Conservation (phyloP, 2,113 vertebrate species). For the Speoplatyrhinus poulsoni region DNA sequence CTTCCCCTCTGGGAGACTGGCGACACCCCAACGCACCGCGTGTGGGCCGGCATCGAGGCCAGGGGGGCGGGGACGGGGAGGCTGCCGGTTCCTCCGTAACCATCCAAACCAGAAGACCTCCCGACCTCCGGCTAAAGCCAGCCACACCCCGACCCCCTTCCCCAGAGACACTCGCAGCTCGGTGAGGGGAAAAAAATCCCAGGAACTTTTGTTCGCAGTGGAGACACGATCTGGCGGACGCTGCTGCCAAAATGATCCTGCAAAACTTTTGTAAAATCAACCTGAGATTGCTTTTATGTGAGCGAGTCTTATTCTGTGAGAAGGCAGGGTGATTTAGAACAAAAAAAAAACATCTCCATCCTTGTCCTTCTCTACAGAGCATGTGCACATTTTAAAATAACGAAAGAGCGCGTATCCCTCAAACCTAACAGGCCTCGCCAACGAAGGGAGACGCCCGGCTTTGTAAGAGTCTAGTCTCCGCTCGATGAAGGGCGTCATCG, state of each 20-base stretch:
- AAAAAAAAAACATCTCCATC: slow-evolving; percentile 13
- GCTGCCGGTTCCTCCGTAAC: slow-evolving; percentile 31
- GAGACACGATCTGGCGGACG: slow-evolving; percentile 47
- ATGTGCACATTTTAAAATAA: slow-evolving; percentile 62
- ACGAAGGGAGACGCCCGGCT: slow-evolving; percentile 56
- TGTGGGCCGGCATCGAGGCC: slow-evolving; percentile 6
- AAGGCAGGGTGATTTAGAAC: slow-evolving; percentile 1
- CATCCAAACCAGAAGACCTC: slow-evolving; percentile 44
- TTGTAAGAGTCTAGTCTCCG: slow-evolving; percentile 41
- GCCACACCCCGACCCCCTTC: background rate
- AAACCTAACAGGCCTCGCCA: slow-evolving; percentile 58
- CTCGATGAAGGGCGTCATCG: slow-evolving; percentile 50
- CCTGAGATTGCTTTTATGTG: slow-evolving; percentile 38
- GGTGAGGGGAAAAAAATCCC: no score
- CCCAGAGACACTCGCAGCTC: no score
- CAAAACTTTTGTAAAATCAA: slow-evolving; percentile 41
- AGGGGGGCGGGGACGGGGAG: background rate
- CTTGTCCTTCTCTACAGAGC: slow-evolving; percentile 53
- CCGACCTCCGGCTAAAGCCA: slow-evolving; percentile 51
- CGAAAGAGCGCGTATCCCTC: slow-evolving; percentile 62
- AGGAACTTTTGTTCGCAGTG: slow-evolving; percentile 12
- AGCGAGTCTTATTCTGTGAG: slow-evolving; percentile 31
- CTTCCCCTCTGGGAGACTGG: slow-evolving; percentile 27
- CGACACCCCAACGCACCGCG: slow-evolving; percentile 16
- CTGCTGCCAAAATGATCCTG: slow-evolving; percentile 48